A percentile compares a stretch with the other conserved stretches of the same genome.
Conservation (phyloP, 2,113 vertebrate genomes). For the Spea bombifrons region DNA sequence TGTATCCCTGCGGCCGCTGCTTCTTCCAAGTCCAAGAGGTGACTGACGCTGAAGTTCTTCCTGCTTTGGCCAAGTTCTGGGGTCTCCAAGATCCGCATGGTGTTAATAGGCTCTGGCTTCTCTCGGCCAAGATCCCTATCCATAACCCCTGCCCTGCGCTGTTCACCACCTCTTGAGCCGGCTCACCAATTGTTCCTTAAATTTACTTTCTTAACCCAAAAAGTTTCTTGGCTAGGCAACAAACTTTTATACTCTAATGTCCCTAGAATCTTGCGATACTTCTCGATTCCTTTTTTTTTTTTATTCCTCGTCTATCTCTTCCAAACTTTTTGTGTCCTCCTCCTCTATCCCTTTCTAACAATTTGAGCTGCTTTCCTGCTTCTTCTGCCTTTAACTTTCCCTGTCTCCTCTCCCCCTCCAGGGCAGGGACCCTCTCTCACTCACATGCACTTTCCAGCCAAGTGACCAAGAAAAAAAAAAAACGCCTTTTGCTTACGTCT, state of each 20-base stretch:
- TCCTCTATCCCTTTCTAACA: not conserved
- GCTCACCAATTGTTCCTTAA: slow-evolving; percentile 3
- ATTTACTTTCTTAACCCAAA: not conserved
- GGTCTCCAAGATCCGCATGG: slow-evolving; percentile 60
- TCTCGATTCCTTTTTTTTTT: not conserved
- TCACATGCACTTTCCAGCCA: slow-evolving; percentile 41
- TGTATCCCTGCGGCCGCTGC: slow-evolving; percentile 60
- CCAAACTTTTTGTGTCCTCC: slow-evolving; percentile 21
- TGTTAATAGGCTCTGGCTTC: slow-evolving; percentile 51
- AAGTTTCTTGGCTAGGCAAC: not conserved
- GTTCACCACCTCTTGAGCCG: slow-evolving; percentile 4
- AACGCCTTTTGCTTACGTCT: slow-evolving; percentile 65
- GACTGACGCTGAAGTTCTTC: slow-evolving; percentile 78
- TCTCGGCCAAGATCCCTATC: slow-evolving; percentile 62
- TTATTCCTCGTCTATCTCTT: not conserved
- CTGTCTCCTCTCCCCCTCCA: slow-evolving; percentile 43
- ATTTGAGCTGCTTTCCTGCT: not conserved
- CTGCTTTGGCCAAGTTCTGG: slow-evolving; percentile 67
- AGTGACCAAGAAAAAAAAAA: slow-evolving; percentile 41
- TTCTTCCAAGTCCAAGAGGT: slow-evolving; percentile 76
- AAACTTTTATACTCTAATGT: not conserved
- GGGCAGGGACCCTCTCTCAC: slow-evolving; percentile 39
- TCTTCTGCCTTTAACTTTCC: slow-evolving; percentile 13
- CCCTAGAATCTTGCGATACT: not conserved
- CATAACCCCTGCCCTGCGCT: slow-evolving; percentile 56